A percentile compares a stretch with the other conserved stretches of the same genome.
Evolutionary conservation across 1,140 invertebrate genomes (phyloP).

Genomic region (Apis dorsata): DNA sequence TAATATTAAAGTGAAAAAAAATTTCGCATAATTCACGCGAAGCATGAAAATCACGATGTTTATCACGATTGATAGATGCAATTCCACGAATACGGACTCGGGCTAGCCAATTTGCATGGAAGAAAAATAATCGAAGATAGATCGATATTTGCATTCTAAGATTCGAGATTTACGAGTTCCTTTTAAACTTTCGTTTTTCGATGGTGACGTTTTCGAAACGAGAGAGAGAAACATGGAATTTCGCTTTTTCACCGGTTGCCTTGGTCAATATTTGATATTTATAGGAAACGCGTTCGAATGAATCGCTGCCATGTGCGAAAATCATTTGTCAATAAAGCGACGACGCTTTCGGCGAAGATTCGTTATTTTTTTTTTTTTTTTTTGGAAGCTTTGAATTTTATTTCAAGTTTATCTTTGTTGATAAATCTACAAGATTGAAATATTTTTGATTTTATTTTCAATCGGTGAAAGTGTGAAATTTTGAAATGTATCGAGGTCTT

Average conservation of each 20-base stretch:
- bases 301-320: not conserved
- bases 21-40: not conserved
- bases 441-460: not conserved
- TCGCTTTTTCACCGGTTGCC: not conserved
- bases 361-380: not conserved
- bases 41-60: slow-evolving; percentile 2
- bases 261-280: slow-evolving; percentile 6
- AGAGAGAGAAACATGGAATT: not conserved
- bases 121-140: slow-evolving; percentile 27
- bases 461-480: too few species aligned
- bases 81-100: slow-evolving; percentile 3
- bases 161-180: not conserved
- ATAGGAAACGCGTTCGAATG: not conserved
- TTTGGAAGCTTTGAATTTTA: not conserved
- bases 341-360: not conserved
- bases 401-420: not conserved
- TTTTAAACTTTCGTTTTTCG: not conserved
- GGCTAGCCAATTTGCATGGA: not conserved
- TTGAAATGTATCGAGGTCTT: too few species aligned
- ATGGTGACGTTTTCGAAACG: not conserved
- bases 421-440: not conserved
- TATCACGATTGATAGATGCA: not conserved
- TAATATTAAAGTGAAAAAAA: too few species aligned
- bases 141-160: not conserved
- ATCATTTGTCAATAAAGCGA: not conserved